Conservation (phyloP, 1,140 invertebrate genomes). For the Oedothorax gibbosus region DNA sequence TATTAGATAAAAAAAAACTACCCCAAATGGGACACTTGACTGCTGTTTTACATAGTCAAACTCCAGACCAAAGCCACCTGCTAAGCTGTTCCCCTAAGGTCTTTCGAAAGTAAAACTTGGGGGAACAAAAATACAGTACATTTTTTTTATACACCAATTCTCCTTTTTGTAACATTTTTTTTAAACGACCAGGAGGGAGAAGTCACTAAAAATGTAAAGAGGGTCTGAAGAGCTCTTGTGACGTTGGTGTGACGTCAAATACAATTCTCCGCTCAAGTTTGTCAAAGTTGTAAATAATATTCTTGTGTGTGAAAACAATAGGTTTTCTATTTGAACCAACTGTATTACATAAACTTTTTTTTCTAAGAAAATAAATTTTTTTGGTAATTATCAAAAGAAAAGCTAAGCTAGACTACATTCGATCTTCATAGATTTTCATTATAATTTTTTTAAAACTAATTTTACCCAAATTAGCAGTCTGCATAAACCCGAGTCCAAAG, state of each 20-base stretch:
- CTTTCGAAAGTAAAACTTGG: conserved; percentile 17
- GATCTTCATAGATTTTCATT: too few species aligned
- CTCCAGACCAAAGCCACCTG: conserved; percentile 29
- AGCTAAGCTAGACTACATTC: too few species aligned
- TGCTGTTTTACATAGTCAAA: not conserved
- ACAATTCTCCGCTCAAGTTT: not conserved
- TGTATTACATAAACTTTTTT: too few species aligned
- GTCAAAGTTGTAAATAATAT: too few species aligned
- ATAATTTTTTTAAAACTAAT: too few species aligned
- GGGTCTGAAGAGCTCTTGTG: conserved; percentile 18
- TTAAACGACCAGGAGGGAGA: conserved; percentile 29
- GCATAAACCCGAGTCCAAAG: too few species aligned
- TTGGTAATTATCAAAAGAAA: too few species aligned
- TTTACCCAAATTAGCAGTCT: too few species aligned
- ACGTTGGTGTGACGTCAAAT: conserved; percentile 23
- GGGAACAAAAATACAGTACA: conserved; percentile 16
- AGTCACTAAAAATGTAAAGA: conserved; percentile 34
- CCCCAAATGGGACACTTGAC: not conserved
- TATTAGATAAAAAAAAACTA: too few species aligned
- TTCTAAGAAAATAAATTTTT: too few species aligned
- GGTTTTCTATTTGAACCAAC: too few species aligned
- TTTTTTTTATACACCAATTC: not conserved
- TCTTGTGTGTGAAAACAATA: too few species aligned
- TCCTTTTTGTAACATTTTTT: conserved; percentile 7
- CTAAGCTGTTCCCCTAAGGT: conserved; percentile 18